Conservation (phyloP, 2,888 invertebrate species). For the Pseudeuparius sepicola region DNA sequence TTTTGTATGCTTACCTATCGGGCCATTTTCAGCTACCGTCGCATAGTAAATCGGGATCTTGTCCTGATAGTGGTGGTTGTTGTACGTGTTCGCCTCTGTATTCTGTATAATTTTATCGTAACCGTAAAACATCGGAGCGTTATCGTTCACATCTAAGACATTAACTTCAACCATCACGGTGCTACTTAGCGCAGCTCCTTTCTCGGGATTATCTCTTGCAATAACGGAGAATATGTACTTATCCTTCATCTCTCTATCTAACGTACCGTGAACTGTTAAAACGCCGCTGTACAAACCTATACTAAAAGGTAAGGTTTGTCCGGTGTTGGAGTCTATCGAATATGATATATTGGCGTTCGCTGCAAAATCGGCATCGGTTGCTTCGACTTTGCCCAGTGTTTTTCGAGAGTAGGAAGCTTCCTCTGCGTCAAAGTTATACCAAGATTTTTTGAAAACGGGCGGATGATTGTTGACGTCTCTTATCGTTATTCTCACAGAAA, state of each 20-base stretch:
- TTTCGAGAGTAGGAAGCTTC: constrained; percentile 67
- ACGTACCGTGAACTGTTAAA: constrained; percentile 59
- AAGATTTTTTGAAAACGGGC: constrained; percentile 71
- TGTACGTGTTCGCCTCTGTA: constrained; percentile 41
- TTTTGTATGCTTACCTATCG: constrained; percentile 54
- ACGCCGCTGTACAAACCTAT: constrained; percentile 60
- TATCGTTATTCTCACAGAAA: constrained; percentile 61
- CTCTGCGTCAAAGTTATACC: constrained; percentile 72
- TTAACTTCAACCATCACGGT: constrained; percentile 72
- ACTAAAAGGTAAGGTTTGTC: constrained; percentile 51
- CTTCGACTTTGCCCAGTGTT: constrained; percentile 65
- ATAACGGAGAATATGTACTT: constrained; percentile 62
- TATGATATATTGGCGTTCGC: constrained; percentile 71
- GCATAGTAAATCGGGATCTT: constrained; percentile 67
- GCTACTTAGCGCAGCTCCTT: constrained; percentile 51
- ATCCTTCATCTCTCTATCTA: constrained; percentile 67
- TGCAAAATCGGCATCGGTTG: constrained; percentile 71
- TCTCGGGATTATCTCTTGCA: constrained; percentile 61
- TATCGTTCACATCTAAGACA: constrained; percentile 76
- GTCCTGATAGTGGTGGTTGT: constrained; percentile 46
- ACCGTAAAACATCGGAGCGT: constrained; percentile 68
- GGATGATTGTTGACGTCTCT: constrained; percentile 76
- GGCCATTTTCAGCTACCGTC: constrained; percentile 62
- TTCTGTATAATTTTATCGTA: constrained; percentile 54
- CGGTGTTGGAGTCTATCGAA: constrained; percentile 39